A percentile compares a stretch with the other conserved stretches of the same genome.
Conservation (phyloP, 2,888 invertebrate species). For the Eupithecia subfuscata region DNA sequence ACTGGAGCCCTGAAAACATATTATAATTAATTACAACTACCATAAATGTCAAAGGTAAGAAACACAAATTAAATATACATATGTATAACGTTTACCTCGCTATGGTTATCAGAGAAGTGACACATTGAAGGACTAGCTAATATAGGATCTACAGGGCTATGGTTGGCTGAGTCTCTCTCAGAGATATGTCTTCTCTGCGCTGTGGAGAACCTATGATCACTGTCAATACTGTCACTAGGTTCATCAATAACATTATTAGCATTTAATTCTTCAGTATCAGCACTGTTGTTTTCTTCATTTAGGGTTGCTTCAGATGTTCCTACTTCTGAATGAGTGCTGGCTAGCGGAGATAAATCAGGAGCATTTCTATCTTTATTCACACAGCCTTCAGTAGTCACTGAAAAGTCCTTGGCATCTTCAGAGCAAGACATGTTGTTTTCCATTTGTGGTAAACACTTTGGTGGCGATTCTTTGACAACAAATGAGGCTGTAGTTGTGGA, state of each 20-base stretch:
- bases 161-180: conserved; percentile 89
- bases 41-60: neutral
- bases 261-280: conserved; percentile 64
- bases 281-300: conserved; percentile 56
- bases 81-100: conserved; percentile 77
- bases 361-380: conserved; percentile 53
- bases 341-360: conserved; percentile 53
- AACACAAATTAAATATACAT: neutral
- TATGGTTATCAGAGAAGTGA: conserved; percentile 88
- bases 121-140: conserved; percentile 87
- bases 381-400: conserved; percentile 53
- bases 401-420: conserved; percentile 52
- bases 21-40: neutral
- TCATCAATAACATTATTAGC: conserved; percentile 65
- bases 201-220: conserved; percentile 68
- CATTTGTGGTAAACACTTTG: conserved; percentile 45
- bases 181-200: conserved; percentile 71
- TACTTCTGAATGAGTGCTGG: conserved; percentile 59
- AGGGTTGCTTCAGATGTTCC: conserved; percentile 54
- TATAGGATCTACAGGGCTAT: conserved; percentile 89
- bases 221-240: conserved; percentile 68
- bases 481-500: conserved; percentile 56
- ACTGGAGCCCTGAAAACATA: conserved; percentile 86
- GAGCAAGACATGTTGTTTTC: conserved; percentile 54
- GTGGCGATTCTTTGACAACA: conserved; percentile 53